Evolutionary conservation across 2,888 invertebrate species (phyloP), one percentile per base, ranked within the genome.

Genomic region (Tortrix viridana): DNA sequence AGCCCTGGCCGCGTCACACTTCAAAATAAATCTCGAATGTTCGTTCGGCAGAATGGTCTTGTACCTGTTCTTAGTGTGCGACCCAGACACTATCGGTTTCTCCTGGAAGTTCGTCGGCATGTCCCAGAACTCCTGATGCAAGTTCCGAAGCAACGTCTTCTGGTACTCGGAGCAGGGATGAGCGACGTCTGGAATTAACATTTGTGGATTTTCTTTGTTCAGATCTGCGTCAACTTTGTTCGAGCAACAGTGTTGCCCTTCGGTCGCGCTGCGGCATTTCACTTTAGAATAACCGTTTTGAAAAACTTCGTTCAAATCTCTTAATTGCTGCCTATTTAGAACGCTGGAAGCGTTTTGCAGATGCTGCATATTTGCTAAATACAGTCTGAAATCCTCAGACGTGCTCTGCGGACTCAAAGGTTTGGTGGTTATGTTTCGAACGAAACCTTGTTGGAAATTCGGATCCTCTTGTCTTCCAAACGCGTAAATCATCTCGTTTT

Each of bases 21-120:
- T 83, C 70, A 98, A 84, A 48, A 95, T 93, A 19, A 98, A 97
- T 71, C 98, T 93, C 3, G 97, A 97, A 74, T 96, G 96, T 75
- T 98, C 96, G 84, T 98, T 97, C 26, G 98, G 97, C 77, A 98
- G 91, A 56, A 98, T 97, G 0, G 97, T 96, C 80, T 96, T 95
- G 79, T 98, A 98, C 68, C 98, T 94, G 84, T 98, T 98, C 88
- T 97, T 97, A 14, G 95, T 93, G 71, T 97, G 97, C 23, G 97
- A 97, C 0, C 98, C 98, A 26, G 96, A 96, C 1, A 98, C 96
- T 76, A 96, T 95, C 7, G 97, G 96, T 77, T 97, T 97, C 78
- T 98, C 97, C 70, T 98, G 97, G 70, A 97, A 95, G 85, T 98
- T 98, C 66, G 97, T 94, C 0, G 98, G 98, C 76, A 98, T 95